phyloP scores from a whole-genome alignment of 2,888 invertebrate genomes.

The Synergus umbraculus region DNA sequence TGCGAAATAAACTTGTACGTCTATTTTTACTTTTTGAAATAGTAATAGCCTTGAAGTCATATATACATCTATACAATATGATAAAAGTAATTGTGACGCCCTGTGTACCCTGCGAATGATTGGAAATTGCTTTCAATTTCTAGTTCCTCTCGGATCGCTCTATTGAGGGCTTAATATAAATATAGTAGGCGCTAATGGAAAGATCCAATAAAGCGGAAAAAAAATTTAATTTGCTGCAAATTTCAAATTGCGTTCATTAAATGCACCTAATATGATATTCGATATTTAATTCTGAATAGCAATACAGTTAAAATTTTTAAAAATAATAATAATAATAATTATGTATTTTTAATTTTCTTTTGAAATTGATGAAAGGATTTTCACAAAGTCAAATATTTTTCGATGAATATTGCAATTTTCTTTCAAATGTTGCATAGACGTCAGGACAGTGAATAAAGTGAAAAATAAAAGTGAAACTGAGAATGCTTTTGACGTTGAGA shows the following conservation, averaged over 20 bases:
- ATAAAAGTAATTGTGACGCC: slow-evolving; percentile 12
- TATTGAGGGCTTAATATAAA: slow-evolving; percentile 1
- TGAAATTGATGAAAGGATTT: too few relatives aligned
- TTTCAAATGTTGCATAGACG: neutral
- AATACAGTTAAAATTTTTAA: too few relatives aligned
- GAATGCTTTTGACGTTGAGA: neutral
- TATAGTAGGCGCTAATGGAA: neutral
- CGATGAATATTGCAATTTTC: neutral
- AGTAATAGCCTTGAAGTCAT: neutral
- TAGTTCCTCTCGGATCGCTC: neutral
- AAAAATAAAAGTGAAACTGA: neutral
- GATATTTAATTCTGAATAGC: too few relatives aligned
- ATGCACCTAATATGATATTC: neutral
- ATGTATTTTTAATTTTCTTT: too few relatives aligned
- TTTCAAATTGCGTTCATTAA: neutral
- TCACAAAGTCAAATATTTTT: too few relatives aligned
- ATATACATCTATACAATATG: too few relatives aligned
- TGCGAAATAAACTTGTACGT: neutral
- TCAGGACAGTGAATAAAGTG: neutral
- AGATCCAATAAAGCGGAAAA: neutral
- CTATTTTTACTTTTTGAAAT: slow-evolving; percentile 1
- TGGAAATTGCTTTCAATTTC: slow-evolving; percentile 8
- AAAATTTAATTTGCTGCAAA: neutral
- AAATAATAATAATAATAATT: too few relatives aligned
- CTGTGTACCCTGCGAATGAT: neutral